Base-by-base conservation (phyloP, 2,113 vertebrate genomes). In the Galeopterus variegatus region DNA sequence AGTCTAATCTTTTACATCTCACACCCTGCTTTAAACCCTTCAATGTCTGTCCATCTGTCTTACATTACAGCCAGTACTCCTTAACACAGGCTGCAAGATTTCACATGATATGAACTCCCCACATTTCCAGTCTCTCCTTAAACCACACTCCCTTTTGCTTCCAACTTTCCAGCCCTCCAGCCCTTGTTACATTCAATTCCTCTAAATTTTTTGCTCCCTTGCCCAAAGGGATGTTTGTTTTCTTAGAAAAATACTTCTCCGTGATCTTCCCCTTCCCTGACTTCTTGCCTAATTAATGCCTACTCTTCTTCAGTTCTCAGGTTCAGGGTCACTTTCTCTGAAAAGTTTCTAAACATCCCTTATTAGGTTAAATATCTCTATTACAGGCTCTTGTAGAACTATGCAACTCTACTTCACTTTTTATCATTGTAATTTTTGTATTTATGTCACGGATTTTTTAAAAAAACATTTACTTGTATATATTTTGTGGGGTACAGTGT, bases 361-460 rank as follows among this genome's bases (percentile, higher is more conserved):
- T 76, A 58, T 58, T 67, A 82, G 1, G 33, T 65, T 94, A 86
- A 82, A 48, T 50, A 19, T 86, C 31, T 58, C 41, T 81, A n/a
- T 86, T 81, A 33, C 0, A 24, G 12, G 18, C n/a, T 76, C 1
- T 69, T 45, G 26, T 12, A 80, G 48, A 84, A 41, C 4, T 69
- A 58, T n/a, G 26, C 56, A 92, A 92, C 7, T 95, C 31, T 24
- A 76, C 6, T 64, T 79, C 28, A 41, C 18, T 75, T 95, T 95
- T 54, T 5, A 89, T 18, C 8, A 45, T 24, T 64, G 17, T 28
- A 81, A 60, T 5, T 75, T 88, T 85, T 81, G n/a, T 5, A 45
- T 65, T 72, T 79, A 52, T n/a, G 50, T 69, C 41, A 52, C n/a
- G 62, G 19, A 41, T 41, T 41, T 41, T 41, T 41, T n/a, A n/a